These are phyloP conservation scores for Xiphophorus maculatus DNA, from an alignment of 2,113 vertebrate species.

Conservation along the genomic window DNA sequence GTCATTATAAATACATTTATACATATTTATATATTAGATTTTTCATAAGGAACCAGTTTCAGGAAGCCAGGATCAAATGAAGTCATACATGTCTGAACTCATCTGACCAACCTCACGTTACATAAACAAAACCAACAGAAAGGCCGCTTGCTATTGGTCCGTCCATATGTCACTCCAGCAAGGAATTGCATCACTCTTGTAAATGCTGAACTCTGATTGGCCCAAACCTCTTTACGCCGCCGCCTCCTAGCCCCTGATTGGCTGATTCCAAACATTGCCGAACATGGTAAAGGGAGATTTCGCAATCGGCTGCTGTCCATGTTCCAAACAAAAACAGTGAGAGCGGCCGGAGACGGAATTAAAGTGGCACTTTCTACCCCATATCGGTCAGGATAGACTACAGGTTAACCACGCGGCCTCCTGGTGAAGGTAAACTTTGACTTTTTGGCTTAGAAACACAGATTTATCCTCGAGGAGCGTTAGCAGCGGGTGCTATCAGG, in stretches of 20 bases:
- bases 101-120: slow-evolving; percentile 53
- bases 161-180: slow-evolving; percentile 18
- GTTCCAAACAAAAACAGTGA: slow-evolving; percentile 81
- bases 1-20: too few relatives aligned
- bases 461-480: neutral
- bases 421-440: slow-evolving; percentile 66
- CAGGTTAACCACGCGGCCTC: slow-evolving; percentile 16
- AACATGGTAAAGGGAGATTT: slow-evolving; percentile 81
- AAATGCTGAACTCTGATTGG: slow-evolving; percentile 63
- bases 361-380: slow-evolving; percentile 12
- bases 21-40: neutral
- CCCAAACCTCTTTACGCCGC: fast-evolving
- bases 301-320: slow-evolving; percentile 78
- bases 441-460: neutral
- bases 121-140: slow-evolving; percentile 57
- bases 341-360: slow-evolving; percentile 23
- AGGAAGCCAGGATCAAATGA: slow-evolving; percentile 6
- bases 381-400: slow-evolving; percentile 13
- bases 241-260: slow-evolving; percentile 60
- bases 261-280: slow-evolving; percentile 67
- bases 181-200: slow-evolving; percentile 68
- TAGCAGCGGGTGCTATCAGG: slow-evolving; percentile 49
- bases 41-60: neutral
- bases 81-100: slow-evolving; percentile 57
- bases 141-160: slow-evolving; percentile 45